A percentile compares a stretch with the other conserved stretches of the same genome.
These are phyloP conservation scores for Thryonomys swinderianus DNA, from an alignment of 2,113 vertebrate species.

Conservation along the genomic window DNA sequence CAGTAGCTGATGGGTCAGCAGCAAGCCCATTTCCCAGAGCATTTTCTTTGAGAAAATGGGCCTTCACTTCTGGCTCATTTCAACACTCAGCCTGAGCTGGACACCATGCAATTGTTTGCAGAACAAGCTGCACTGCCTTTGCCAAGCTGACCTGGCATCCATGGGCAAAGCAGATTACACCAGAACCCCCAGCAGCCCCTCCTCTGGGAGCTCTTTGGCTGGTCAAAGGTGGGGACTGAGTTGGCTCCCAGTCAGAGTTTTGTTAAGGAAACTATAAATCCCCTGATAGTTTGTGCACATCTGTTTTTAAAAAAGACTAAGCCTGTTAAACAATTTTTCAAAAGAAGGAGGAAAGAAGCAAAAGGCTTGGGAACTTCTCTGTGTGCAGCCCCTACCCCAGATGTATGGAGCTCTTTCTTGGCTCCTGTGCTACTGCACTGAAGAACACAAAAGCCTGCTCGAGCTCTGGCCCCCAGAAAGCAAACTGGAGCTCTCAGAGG, in stretches of 20 bases:
- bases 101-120: neutral
- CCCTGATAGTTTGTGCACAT: conserved; percentile 54
- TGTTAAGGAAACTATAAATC: conserved; percentile 67
- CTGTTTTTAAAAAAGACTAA: conserved; percentile 52
- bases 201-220: neutral
- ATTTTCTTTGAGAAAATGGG: neutral
- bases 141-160: conserved; percentile 54
- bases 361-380: conserved; percentile 54
- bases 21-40: conserved; percentile 28
- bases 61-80: conserved; percentile 37
- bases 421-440: neutral
- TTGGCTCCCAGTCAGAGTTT: conserved; percentile 56
- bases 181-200: neutral
- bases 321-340: conserved; percentile 49
- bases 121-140: neutral
- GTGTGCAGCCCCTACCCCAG: neutral
- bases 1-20: neutral
- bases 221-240: conserved; percentile 38
- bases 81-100: conserved; percentile 1
- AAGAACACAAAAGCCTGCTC: neutral
- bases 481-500: neutral
- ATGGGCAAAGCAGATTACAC: neutral
- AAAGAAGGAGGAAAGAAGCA: conserved; percentile 23
- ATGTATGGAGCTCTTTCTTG: neutral
- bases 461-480: neutral